Evolutionary conservation across 1,140 invertebrate genomes (phyloP).

Genomic region (Drosophila neocordata): DNA sequence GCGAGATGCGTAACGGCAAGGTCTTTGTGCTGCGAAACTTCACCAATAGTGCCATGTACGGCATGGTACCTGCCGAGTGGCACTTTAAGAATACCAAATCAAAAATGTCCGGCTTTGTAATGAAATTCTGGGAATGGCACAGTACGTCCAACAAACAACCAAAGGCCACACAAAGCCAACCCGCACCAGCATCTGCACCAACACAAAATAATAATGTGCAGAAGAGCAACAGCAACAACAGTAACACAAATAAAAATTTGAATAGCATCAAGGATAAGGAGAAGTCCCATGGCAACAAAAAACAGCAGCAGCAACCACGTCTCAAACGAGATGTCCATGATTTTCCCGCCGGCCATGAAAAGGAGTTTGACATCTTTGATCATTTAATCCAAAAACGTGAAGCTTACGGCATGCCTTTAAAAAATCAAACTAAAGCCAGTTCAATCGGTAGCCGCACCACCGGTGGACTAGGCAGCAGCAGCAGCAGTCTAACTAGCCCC

Average conservation of each 20-base stretch:
- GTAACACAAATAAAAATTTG: constrained; percentile 51
- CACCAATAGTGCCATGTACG: constrained; percentile 85
- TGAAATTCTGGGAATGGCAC: constrained; percentile 92
- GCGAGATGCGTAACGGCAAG: constrained; percentile 84
- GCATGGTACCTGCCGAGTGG: constrained; percentile 87
- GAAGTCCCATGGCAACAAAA: constrained; percentile 46
- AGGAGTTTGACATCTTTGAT: constrained; percentile 65
- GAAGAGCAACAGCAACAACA: constrained; percentile 30
- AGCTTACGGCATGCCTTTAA: constrained; percentile 45
- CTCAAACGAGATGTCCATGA: constrained; percentile 36
- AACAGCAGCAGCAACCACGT: constrained; percentile 36
- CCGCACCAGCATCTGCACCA: neutral
- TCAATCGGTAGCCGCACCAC: neutral
- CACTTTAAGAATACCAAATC: constrained; percentile 84
- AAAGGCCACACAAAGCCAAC: neutral
- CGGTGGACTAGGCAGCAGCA: neutral
- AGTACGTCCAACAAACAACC: constrained; percentile 32
- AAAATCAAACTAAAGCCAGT: constrained; percentile 53
- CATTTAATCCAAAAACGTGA: constrained; percentile 67
- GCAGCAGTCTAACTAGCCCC: constrained; percentile 31
- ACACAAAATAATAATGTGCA: constrained; percentile 38
- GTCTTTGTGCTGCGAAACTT: constrained; percentile 84
- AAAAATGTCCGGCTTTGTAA: constrained; percentile 87
- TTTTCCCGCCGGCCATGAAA: constrained; percentile 29
- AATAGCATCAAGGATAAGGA: constrained; percentile 69